Evolutionary conservation across 2,888 invertebrate species (phyloP).

Genomic region (Cancer borealis): DNA sequence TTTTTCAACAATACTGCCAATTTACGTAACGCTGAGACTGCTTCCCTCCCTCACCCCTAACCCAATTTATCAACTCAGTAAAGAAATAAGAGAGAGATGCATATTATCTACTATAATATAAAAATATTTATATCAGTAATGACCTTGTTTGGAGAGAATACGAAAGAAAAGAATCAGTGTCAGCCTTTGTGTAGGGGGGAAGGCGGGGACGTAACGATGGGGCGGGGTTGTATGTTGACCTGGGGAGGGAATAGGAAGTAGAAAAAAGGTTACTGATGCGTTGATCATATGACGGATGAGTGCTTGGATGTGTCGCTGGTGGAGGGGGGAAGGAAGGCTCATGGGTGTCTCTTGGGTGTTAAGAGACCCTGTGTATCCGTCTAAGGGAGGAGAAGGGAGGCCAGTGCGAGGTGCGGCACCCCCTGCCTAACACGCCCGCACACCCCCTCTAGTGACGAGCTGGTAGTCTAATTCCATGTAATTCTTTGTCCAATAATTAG

Average conservation of each 20-base stretch:
- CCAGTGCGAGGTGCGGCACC: neutral
- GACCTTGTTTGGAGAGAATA: neutral
- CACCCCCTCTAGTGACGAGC: neutral
- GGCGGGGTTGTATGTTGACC: neutral
- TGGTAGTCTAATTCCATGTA: neutral
- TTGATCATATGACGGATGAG: neutral
- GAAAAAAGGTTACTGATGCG: neutral
- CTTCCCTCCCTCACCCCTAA: too few species aligned
- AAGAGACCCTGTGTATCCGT: neutral
- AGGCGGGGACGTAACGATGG: neutral
- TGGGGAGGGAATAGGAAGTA: neutral
- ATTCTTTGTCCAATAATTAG: conserved; percentile 40
- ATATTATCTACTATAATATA: neutral
- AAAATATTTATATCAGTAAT: conserved; percentile 14
- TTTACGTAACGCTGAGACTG: too few species aligned
- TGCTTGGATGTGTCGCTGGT: neutral
- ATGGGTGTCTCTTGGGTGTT: neutral
- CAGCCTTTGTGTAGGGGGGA: neutral
- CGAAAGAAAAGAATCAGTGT: neutral
- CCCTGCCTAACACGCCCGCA: neutral
- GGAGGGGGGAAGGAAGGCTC: neutral
- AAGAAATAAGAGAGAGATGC: neutral
- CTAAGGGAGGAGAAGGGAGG: neutral
- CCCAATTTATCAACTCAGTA: neutral
- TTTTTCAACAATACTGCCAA: too few species aligned